Conservation (phyloP, 2,797 vertebrate genomes). For the Lagocephalus sceleratus region DNA sequence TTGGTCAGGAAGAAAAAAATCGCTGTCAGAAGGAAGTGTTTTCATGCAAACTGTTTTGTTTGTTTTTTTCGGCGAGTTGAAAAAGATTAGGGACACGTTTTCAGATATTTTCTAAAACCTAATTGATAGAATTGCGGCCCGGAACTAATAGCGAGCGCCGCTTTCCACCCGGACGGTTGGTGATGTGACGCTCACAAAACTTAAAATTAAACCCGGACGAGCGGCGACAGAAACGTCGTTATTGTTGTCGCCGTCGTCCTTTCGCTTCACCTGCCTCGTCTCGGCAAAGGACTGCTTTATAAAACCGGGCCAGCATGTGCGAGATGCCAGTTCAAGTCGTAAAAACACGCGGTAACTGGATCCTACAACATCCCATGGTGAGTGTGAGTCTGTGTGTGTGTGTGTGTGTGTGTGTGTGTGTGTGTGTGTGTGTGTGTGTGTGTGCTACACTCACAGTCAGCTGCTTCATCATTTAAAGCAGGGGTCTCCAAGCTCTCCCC, state of each 20-base stretch:
- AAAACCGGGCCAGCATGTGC: rapidly evolving
- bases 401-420: too few relatives aligned
- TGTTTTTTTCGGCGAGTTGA: too few relatives aligned
- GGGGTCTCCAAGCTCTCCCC: background rate
- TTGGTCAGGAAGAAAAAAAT: too few relatives aligned
- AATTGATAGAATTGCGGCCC: too few relatives aligned
- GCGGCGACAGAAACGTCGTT: rapidly evolving
- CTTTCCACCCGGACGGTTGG: conserved; percentile 51
- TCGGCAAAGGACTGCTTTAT: too few relatives aligned
- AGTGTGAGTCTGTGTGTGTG: too few relatives aligned
- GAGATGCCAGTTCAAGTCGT: conserved; percentile 28
- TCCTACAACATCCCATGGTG: conserved; percentile 66
- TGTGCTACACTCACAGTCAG: background rate
- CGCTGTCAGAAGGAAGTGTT: too few relatives aligned
- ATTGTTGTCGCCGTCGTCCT: background rate
- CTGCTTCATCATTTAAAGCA: background rate
- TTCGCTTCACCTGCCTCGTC: too few relatives aligned
- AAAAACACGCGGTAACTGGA: conserved; percentile 61
- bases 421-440: too few relatives aligned
- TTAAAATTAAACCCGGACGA: background rate
- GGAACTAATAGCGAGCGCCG: background rate
- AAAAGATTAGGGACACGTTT: too few relatives aligned
- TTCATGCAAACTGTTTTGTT: too few relatives aligned
- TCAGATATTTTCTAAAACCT: too few relatives aligned
- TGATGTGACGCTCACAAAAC: conserved; percentile 26